Base-by-base conservation (phyloP, 2,797 vertebrate genomes). In the Craterocephalus amniculus region DNA sequence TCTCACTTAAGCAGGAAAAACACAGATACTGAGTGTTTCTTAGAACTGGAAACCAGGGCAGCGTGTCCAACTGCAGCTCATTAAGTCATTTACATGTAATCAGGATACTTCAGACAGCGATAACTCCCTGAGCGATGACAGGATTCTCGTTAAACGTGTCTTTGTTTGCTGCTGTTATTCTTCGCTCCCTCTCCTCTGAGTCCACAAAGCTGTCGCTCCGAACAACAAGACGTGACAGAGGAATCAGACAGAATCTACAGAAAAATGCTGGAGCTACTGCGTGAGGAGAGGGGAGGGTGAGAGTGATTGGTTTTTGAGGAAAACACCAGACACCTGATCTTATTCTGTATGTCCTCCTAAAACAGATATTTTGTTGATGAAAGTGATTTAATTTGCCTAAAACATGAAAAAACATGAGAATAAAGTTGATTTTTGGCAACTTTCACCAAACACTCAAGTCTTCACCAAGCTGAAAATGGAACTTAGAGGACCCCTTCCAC, bases 201-300 rank as follows among this genome's bases (percentile, higher is more conserved):
- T 63, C 54, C 38, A 83, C 80, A 78, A 87, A 86, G 64, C 74
- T 54, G 75, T 73, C 70, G 18, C 58, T 65, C 34, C 56, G 51
- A 79, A 74, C 76, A 40, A 35, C 52, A 71, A 49, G 64, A 62
- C 31, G 58, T 45, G 59, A 48, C 56, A 36, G 59, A 71, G 76
- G 79, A 69, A 71, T 79, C 43, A 80, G 83, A 84, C n/a, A n/a
- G n/a, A n/a, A n/a, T 72, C 36, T n/a, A 7, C 27, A 35, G 63
- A 20, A 26, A 26, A 45, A 43, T 60, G 38, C 16, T 16, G 9
- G 48, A 51, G 48, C 48, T 51, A 26, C 22, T 51, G 48, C 2
- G 43, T 45, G 20, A n/a, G n/a, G n/a, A n/a, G n/a, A 5, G 40
- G 40, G 16, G 40, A n/a, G n/a, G n/a, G n/a, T n/a, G n/a, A n/a